Evolutionary conservation across 37 sponge, comb jelly and placozoan genomes (phyloP).

Genomic region (Eunapius fragilis): DNA sequence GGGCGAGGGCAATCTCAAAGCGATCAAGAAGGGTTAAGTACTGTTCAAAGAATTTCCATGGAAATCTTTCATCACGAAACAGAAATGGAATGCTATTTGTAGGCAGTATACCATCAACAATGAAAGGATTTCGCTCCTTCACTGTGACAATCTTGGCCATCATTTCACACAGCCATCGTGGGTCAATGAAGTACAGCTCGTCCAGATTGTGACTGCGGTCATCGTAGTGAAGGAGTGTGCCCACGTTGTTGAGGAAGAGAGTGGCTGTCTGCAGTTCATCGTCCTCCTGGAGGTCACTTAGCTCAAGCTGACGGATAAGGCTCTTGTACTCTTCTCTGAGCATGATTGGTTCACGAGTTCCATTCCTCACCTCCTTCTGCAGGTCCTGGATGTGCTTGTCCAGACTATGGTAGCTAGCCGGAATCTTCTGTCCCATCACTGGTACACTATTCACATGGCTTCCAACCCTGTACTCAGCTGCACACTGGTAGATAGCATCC

Average conservation of each 20-base stretch:
- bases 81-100: constrained; percentile 58
- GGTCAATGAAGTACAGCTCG: constrained; percentile 89
- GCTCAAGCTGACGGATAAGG: constrained; percentile 61
- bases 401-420: constrained; percentile 88
- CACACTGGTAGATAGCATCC: constrained; percentile 55
- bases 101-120: constrained; percentile 74
- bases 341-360: constrained; percentile 74
- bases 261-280: constrained; percentile 85
- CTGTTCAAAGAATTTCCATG: constrained; percentile 75
- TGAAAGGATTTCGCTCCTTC: constrained; percentile 79
- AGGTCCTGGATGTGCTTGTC: constrained; percentile 66
- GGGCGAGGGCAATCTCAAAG: constrained; percentile 88
- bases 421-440: constrained; percentile 85
- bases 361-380: constrained; percentile 60
- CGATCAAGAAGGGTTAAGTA: constrained; percentile 84
- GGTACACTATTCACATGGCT: background rate
- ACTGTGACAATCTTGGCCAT: constrained; percentile 87
- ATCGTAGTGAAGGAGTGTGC: constrained; percentile 88
- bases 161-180: constrained; percentile 91
- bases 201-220: constrained; percentile 79
- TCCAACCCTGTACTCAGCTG: constrained; percentile 37
- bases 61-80: constrained; percentile 73
- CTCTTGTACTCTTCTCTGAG: constrained; percentile 66
- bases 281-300: constrained; percentile 74
- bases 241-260: constrained; percentile 80